A percentile compares a stretch with the other conserved stretches of the same genome.
Conservation (phyloP, 2,888 invertebrate genomes). For the Amblyjoppa proteus region DNA sequence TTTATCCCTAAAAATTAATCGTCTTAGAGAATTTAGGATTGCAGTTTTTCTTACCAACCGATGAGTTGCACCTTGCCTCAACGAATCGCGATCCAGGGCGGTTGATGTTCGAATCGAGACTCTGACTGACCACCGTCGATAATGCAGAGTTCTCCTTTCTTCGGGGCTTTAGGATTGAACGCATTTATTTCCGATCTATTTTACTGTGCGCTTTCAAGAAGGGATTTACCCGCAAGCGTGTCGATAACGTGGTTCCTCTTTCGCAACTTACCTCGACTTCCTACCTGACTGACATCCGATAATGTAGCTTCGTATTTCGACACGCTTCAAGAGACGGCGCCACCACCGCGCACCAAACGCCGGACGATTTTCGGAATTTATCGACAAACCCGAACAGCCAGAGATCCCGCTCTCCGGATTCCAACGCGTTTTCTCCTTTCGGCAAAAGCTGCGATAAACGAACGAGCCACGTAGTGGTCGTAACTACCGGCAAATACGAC, state of each 20-base stretch:
- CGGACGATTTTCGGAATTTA: neutral
- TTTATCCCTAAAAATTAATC: too few relatives aligned
- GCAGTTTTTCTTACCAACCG: too few relatives aligned
- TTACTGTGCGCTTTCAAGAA: neutral
- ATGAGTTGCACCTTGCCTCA: too few relatives aligned
- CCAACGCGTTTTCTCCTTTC: neutral
- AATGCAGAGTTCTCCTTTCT: neutral
- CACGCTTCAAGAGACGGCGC: constrained; percentile 29
- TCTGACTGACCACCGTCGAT: constrained; percentile 2
- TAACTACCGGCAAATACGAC: constrained; percentile 48
- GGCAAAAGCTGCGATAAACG: constrained; percentile 8
- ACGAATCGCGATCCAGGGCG: neutral
- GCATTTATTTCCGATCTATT: neutral
- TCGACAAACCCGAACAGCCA: constrained; percentile 3
- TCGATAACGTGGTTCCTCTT: neutral
- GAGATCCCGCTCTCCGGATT: constrained; percentile 15
- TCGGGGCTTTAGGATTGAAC: neutral
- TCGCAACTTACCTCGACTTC: neutral
- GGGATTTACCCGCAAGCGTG: neutral
- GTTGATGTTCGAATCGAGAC: neutral
- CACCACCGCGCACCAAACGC: neutral
- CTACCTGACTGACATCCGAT: neutral
- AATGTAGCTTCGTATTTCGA: neutral
- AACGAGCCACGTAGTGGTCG: constrained; percentile 17
- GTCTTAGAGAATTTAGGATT: too few relatives aligned